Evolutionary conservation across 1,140 invertebrate species (phyloP).

Genomic region (Bombus fervidus): DNA sequence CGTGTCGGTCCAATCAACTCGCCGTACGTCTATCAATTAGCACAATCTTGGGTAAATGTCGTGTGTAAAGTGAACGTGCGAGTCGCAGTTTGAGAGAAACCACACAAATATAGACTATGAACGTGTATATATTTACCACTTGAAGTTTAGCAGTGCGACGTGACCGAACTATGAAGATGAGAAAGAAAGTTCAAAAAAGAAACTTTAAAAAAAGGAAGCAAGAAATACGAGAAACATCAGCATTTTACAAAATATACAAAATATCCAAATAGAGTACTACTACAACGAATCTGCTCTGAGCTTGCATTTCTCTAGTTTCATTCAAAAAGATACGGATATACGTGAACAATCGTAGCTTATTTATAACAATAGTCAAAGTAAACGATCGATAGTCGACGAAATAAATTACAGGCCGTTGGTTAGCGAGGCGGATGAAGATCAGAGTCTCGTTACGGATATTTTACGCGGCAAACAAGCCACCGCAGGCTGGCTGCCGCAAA

Average conservation of each 20-base stretch:
- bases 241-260: too few species aligned
- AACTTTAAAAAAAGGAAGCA: too few species aligned
- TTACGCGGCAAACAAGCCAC: constrained; percentile 38
- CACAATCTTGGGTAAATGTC: background rate
- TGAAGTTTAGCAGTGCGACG: too few species aligned
- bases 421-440: constrained; percentile 1
- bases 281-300: too few species aligned
- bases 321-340: background rate
- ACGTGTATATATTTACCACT: too few species aligned
- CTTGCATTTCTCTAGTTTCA: background rate
- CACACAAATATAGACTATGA: too few species aligned
- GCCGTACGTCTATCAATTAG: background rate
- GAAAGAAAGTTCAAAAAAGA: too few species aligned
- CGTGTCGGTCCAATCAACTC: background rate
- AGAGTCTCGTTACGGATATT: constrained; percentile 28
- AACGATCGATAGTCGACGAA: constrained; percentile 6
- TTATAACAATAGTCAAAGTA: background rate
- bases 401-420: constrained; percentile 19
- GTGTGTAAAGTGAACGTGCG: background rate
- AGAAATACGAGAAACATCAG: too few species aligned
- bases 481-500: constrained; percentile 11
- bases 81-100: background rate
- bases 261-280: too few species aligned
- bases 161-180: too few species aligned
- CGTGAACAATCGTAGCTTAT: background rate